A percentile compares a stretch with the other conserved stretches of the same genome.
Evolutionary conservation across 2,888 invertebrate species (phyloP).

Genomic region (Horisme vitalbata): DNA sequence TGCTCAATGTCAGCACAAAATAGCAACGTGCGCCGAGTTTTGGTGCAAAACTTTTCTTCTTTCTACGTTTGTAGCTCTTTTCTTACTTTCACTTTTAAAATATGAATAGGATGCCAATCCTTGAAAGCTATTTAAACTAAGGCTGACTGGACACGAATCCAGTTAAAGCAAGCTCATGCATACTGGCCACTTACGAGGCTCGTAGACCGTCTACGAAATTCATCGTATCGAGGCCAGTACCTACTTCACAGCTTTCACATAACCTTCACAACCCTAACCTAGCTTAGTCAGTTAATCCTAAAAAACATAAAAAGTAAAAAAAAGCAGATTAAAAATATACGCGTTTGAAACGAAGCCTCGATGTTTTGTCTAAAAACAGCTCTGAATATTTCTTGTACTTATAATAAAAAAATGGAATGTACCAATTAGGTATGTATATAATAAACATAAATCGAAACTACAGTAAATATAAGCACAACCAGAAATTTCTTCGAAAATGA

Average conservation of each 20-base stretch:
- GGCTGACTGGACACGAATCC: background rate
- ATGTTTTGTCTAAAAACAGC: background rate
- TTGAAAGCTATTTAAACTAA: background rate
- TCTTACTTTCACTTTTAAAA: too few relatives aligned
- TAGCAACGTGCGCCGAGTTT: too few relatives aligned
- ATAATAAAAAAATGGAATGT: slow-evolving; percentile 17
- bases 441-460: background rate
- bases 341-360: slow-evolving; percentile 15
- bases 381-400: background rate
- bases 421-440: background rate
- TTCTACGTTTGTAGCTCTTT: too few relatives aligned
- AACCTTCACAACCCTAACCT: background rate
- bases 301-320: slow-evolving; percentile 1
- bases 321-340: background rate
- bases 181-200: background rate
- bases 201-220: background rate
- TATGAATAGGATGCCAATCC: background rate
- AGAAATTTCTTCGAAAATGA: background rate
- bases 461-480: slow-evolving; percentile 17
- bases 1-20: too few relatives aligned
- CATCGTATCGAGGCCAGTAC: background rate
- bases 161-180: background rate
- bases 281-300: background rate
- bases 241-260: background rate
- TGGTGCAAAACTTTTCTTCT: too few relatives aligned